Percentiles rank a stretch among this genome's conserved stretches.
Conservation (phyloP, 2,888 invertebrate species). For the Mythimna impura region DNA sequence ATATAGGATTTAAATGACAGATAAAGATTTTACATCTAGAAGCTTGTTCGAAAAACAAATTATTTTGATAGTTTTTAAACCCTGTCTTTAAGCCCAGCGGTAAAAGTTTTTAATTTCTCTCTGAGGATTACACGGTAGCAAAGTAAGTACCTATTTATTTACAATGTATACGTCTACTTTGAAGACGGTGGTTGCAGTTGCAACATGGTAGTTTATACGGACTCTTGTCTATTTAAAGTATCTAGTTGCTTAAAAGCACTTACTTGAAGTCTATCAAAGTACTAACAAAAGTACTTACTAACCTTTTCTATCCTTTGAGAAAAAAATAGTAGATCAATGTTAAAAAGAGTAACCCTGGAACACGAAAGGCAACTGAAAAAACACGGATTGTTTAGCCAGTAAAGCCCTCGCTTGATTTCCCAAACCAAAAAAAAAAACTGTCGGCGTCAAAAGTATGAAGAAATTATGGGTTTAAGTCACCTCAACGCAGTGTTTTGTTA, state of each 20-base stretch:
- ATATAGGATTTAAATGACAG: neutral
- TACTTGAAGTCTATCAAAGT: constrained; percentile 8
- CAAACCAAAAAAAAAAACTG: too few species aligned
- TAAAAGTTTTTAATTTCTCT: constrained; percentile 65
- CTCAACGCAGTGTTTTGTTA: too few species aligned
- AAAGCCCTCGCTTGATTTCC: too few species aligned
- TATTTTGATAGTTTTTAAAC: constrained; percentile 50
- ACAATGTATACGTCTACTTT: constrained; percentile 61
- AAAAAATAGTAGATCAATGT: neutral
- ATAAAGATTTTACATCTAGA: constrained; percentile 5
- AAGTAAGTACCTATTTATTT: constrained; percentile 52
- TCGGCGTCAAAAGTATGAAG: too few species aligned
- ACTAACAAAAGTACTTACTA: neutral
- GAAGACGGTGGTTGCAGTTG: constrained; percentile 40
- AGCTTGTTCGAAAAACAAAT: constrained; percentile 52
- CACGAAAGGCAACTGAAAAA: too few species aligned
- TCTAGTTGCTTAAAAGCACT: constrained; percentile 11
- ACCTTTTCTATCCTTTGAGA: neutral
- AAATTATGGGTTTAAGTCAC: too few species aligned
- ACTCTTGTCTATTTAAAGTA: constrained; percentile 3
- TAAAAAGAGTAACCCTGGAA: too few species aligned
- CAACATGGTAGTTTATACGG: constrained; percentile 20
- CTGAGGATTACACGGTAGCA: constrained; percentile 48
- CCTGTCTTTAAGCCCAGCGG: constrained; percentile 13
- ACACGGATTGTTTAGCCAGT: too few species aligned